A percentile compares a stretch with the other conserved stretches of the same genome.
Evolutionary conservation across 2,113 vertebrate species (phyloP).

Genomic region (Pycnonotus jocosus): DNA sequence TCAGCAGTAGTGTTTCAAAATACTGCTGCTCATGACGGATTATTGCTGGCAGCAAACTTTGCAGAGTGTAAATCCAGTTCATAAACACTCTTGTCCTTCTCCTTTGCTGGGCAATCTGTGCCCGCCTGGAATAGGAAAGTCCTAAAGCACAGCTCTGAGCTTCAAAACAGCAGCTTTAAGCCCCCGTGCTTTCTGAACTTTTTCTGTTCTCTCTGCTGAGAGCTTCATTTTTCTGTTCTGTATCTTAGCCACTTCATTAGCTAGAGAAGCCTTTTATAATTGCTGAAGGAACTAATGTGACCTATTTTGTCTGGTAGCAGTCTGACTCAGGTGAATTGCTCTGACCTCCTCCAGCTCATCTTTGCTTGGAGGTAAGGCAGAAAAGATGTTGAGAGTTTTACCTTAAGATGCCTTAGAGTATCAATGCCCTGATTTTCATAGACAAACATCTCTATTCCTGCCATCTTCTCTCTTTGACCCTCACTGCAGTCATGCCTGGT

Average conservation of each 20-base stretch:
- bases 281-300: not conserved
- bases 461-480: not conserved
- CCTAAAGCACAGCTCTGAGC: not conserved
- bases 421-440: not conserved
- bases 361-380: not conserved
- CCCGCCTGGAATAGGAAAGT: not conserved
- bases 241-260: not conserved
- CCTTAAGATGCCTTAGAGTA: not conserved
- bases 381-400: not conserved
- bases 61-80: not conserved
- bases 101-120: not conserved
- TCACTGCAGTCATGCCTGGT: not conserved
- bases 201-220: not conserved
- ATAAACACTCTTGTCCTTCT: not conserved
- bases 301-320: not conserved
- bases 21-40: not conserved
- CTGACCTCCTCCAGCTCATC: not conserved
- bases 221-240: not conserved
- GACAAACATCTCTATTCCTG: not conserved
- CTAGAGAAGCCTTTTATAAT: not conserved
- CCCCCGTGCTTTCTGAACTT: not conserved
- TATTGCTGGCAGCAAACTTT: conserved; percentile 6
- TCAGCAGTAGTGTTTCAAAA: conserved; percentile 26
- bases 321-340: not conserved
- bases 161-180: not conserved